Evolutionary conservation across 2,113 vertebrate genomes (phyloP).

Genomic region (Colistium nudipinnis): DNA sequence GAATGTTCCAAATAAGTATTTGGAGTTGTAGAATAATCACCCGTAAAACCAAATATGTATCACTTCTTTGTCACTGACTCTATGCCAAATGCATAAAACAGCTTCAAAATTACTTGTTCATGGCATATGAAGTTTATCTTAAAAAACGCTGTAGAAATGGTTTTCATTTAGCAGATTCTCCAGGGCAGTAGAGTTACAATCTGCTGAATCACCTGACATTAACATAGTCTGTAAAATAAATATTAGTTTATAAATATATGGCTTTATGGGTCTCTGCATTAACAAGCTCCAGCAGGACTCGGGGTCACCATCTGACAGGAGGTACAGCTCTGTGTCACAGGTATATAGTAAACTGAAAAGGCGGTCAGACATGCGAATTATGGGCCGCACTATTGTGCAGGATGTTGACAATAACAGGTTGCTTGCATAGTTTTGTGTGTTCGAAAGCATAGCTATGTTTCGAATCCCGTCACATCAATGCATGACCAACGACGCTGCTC

Average conservation of each 20-base stretch:
- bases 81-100: no score
- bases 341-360: neutral
- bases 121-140: no score
- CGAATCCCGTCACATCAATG: neutral
- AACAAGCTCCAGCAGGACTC: neutral
- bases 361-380: constrained; percentile 43
- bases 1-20: no score
- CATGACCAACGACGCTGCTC: no score
- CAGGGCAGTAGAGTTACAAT: neutral
- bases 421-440: neutral
- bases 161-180: neutral
- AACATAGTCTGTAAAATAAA: neutral
- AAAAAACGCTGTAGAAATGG: neutral
- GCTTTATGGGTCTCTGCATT: neutral
- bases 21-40: no score
- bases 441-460: neutral
- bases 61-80: no score
- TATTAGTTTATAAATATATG: neutral
- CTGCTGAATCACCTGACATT: neutral
- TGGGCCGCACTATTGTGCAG: constrained; percentile 40
- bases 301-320: constrained; percentile 64
- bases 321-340: constrained; percentile 33
- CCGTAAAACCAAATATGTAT: no score
- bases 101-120: no score
- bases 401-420: constrained; percentile 34